Evolutionary conservation across 2,113 vertebrate species (phyloP).

Genomic region (Tachycineta bicolor): DNA sequence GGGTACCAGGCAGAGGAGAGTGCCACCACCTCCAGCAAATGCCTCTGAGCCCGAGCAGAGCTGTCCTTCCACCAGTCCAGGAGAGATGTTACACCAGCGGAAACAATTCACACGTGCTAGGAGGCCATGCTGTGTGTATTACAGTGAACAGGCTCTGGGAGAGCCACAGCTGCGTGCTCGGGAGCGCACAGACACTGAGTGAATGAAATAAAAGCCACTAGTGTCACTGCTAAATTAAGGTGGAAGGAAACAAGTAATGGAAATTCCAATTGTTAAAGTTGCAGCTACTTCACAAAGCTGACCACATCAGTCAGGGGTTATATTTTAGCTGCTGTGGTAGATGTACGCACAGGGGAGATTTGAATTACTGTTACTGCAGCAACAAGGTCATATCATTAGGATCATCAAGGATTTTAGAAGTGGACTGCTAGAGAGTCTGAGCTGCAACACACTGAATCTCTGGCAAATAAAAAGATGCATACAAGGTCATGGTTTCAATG

Average conservation of each 20-base stretch:
- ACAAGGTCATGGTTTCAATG: not conserved
- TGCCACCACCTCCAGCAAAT: not conserved
- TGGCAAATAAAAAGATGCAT: not conserved
- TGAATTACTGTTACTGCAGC: not conserved
- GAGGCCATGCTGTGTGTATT: not conserved
- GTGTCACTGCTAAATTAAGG: not conserved
- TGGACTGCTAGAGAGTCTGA: not conserved
- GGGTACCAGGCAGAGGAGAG: not conserved
- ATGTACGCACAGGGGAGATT: not conserved
- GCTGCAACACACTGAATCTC: not conserved
- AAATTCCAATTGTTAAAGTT: conserved; percentile 34
- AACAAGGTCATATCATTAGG: not conserved
- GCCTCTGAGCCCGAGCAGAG: not conserved
- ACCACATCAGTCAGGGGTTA: not conserved
- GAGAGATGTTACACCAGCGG: not conserved
- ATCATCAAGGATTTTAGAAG: not conserved
- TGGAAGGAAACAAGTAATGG: conserved; percentile 45
- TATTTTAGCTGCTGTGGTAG: not conserved
- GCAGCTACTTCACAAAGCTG: not conserved
- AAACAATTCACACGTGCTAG: conserved; percentile 38
- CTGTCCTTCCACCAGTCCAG: not conserved
- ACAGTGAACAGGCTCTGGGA: not conserved
- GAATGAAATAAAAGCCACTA: conserved; percentile 17
- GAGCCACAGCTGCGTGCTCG: not conserved
- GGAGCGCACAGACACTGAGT: not conserved